A percentile compares a stretch with the other conserved stretches of the same genome.
Evolutionary conservation across 2,113 vertebrate genomes (phyloP).

Genomic region (Agelaius phoeniceus): DNA sequence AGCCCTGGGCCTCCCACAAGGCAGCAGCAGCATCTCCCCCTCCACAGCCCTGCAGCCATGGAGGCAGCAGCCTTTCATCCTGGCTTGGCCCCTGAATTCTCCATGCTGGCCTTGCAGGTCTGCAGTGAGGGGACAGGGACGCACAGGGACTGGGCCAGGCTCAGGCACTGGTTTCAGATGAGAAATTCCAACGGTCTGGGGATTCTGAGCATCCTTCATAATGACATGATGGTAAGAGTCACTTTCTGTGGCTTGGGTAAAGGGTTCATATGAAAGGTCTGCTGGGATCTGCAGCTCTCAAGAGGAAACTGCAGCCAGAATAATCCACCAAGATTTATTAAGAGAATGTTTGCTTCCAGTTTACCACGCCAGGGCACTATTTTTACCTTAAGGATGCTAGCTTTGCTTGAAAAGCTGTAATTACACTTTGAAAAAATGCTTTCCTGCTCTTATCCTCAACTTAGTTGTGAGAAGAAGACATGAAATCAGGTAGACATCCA

Average conservation of each 20-base stretch:
- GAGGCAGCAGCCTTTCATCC: background rate
- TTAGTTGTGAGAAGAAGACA: background rate
- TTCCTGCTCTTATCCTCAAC: background rate
- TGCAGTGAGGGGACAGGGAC: fast-evolving
- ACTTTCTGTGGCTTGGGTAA: background rate
- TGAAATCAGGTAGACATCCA: background rate
- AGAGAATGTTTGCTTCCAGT: background rate
- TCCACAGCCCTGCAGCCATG: background rate
- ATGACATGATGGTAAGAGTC: fast-evolving
- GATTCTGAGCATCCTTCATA: fast-evolving
- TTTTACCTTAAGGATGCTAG: background rate
- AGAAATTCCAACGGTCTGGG: fast-evolving
- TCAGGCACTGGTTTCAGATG: fast-evolving
- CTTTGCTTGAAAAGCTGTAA: background rate
- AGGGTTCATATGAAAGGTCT: background rate
- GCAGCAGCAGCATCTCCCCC: slow-evolving; percentile 3
- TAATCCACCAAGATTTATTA: background rate
- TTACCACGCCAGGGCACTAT: background rate
- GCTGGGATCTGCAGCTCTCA: background rate
- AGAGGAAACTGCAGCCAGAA: background rate
- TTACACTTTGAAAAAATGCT: background rate
- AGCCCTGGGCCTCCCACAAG: slow-evolving; percentile 42
- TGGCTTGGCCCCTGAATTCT: background rate
- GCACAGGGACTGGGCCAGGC: background rate
- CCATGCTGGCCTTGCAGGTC: fast-evolving